Base-by-base conservation (phyloP, 2,797 vertebrate species). In the Enteromius unitaeniatus region DNA sequence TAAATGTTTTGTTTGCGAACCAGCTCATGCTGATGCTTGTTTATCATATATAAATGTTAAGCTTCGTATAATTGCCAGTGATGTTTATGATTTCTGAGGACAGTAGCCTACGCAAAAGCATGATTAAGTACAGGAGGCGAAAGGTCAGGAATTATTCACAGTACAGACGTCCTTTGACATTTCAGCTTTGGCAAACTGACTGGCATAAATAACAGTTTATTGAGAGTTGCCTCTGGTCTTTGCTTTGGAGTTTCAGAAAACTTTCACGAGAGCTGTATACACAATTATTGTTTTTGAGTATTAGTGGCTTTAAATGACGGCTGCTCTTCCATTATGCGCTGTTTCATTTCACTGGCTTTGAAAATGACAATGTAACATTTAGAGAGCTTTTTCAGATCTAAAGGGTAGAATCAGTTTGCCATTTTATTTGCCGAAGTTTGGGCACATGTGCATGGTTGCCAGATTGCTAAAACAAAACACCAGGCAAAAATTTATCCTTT, bases 121-220 rank as follows among this genome's bases (percentile, higher is more conserved):
- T 65, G 82, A 84, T 70, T 65, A 82, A 37, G 74, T 40, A 77
- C 58, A 79, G 31, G 69, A 86, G 85, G 51, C 67, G 77, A 86
- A 88, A 84, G 82, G 84, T 88, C 84, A 86, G 82, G 75, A 75
- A 84, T 86, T 74, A 86, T 78, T 79, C 73, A 84, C 75, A 65
- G 76, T 53, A 62, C 67, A 84, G 78, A 84, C 49, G 26, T 31
- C 45, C 6, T 51, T 73, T 82, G 84, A 86, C 82, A 86, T 86
- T 83, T 86, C 64, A 74, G 78, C 67, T 77, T 34, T 64, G 31
- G 72, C 28, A 58, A 70, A 31, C 23, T 78, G 58, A 88, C 49
- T 78, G 47, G 60, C 75, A 60, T 81, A 62, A 67, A 85, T 78
- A 73, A 78, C 62, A 55, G 11, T 78, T 81, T 79, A 78, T 34